phyloP scores from a whole-genome alignment of 2,113 vertebrate genomes.

The Tor tambroides region DNA sequence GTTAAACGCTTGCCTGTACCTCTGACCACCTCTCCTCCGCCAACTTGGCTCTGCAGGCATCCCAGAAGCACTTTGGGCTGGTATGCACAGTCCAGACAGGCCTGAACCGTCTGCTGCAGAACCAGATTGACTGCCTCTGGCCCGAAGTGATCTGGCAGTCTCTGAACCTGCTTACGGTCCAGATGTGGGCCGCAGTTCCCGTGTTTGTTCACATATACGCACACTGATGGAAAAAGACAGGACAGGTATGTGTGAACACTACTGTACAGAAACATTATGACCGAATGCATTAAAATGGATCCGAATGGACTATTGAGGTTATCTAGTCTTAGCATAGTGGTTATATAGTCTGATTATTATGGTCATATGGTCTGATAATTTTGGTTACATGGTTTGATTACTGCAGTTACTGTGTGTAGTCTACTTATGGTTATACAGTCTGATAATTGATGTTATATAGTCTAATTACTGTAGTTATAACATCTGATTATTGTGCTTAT shows the following conservation, averaged over 20 bases:
- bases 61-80: slow-evolving; percentile 88
- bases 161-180: slow-evolving; percentile 91
- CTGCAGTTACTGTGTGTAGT: too few relatives aligned
- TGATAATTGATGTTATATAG: accelerated
- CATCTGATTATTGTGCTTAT: too few relatives aligned
- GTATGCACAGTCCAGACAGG: slow-evolving; percentile 89
- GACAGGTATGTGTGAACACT: not conserved
- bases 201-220: slow-evolving; percentile 95
- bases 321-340: too few relatives aligned
- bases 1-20: slow-evolving; percentile 70
- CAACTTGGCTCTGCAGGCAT: slow-evolving; percentile 88
- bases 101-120: slow-evolving; percentile 90
- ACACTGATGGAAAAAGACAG: slow-evolving; percentile 77
- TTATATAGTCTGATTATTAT: too few relatives aligned
- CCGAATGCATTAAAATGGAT: not conserved
- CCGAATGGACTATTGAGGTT: not conserved
- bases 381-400: too few relatives aligned
- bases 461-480: too few relatives aligned
- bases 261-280: not conserved
- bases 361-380: too few relatives aligned
- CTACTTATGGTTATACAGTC: not conserved
- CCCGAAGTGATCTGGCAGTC: slow-evolving; percentile 93
- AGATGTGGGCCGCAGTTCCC: slow-evolving; percentile 89
- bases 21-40: slow-evolving; percentile 90
- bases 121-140: slow-evolving; percentile 91